Conservation (phyloP, 2,797 vertebrate genomes). For the Pampus argenteus region DNA sequence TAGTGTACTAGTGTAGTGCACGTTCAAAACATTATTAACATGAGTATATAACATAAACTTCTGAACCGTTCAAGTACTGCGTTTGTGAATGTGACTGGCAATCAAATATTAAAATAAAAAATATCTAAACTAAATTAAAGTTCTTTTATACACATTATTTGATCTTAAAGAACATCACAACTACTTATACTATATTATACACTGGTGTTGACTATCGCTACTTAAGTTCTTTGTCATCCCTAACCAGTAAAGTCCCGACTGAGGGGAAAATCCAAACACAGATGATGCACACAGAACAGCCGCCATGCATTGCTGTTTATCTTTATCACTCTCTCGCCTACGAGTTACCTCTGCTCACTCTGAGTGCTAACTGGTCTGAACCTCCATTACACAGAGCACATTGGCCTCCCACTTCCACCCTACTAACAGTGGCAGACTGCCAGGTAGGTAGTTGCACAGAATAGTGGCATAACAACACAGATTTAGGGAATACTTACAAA, state of each 20-base stretch:
- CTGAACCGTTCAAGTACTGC: neutral
- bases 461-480: conserved; percentile 31
- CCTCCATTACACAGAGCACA: conserved; percentile 59
- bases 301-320: conserved; percentile 45
- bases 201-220: neutral
- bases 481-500: conserved; percentile 44
- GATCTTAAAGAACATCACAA: neutral
- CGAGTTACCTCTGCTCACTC: conserved; percentile 47
- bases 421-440: conserved; percentile 47
- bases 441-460: conserved; percentile 40
- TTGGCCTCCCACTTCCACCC: conserved; percentile 58
- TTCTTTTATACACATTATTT: neutral
- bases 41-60: neutral
- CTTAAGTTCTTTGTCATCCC: conserved; percentile 5
- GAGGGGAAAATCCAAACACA: conserved; percentile 28
- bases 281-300: conserved; percentile 35
- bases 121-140: neutral
- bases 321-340: conserved; percentile 55
- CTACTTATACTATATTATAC: neutral
- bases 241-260: conserved; percentile 13
- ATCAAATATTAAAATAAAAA: neutral
- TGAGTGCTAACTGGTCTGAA: conserved; percentile 63
- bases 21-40: no score
- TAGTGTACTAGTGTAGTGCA: no score
- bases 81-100: neutral